A percentile compares a stretch with the other conserved stretches of the same genome.
Conservation (phyloP, 2,888 invertebrate species). For the Hirtodrosophila alboralis region DNA sequence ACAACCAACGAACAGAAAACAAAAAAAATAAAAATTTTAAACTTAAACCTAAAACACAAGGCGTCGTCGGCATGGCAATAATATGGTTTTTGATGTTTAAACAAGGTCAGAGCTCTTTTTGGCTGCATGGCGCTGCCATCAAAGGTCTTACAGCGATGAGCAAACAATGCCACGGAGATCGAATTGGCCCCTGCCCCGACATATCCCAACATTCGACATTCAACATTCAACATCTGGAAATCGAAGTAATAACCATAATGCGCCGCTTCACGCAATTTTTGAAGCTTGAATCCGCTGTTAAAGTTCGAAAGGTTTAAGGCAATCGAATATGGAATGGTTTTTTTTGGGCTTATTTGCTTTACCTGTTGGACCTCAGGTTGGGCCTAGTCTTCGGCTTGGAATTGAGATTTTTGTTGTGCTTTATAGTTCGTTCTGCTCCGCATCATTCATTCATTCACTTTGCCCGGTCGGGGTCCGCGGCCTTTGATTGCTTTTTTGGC, state of each 20-base stretch:
- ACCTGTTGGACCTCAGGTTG: constrained; percentile 30
- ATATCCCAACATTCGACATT: constrained; percentile 1
- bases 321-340: constrained; percentile 56
- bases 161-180: constrained; percentile 59
- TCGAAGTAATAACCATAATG: constrained; percentile 61
- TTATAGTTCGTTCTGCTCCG: constrained; percentile 53
- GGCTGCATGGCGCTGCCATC: constrained; percentile 48
- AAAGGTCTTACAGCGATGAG: constrained; percentile 53
- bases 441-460: constrained; percentile 44
- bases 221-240: constrained; percentile 24
- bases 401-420: constrained; percentile 1
- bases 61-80: constrained; percentile 64
- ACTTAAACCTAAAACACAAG: constrained; percentile 24
- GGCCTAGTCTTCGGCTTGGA: constrained; percentile 8
- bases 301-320: constrained; percentile 67
- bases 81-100: constrained; percentile 68
- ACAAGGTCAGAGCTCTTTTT: constrained; percentile 65
- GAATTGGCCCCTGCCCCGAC: constrained; percentile 23
- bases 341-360: constrained; percentile 55
- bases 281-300: constrained; percentile 47
- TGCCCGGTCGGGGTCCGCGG: constrained; percentile 54
- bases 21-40: constrained; percentile 17
- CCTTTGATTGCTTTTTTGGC: constrained; percentile 62
- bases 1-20: constrained; percentile 25
- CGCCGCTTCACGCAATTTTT: constrained; percentile 69